Evolutionary conservation across 2,113 vertebrate species (phyloP).

Genomic region (Meleagris gallopavo): DNA sequence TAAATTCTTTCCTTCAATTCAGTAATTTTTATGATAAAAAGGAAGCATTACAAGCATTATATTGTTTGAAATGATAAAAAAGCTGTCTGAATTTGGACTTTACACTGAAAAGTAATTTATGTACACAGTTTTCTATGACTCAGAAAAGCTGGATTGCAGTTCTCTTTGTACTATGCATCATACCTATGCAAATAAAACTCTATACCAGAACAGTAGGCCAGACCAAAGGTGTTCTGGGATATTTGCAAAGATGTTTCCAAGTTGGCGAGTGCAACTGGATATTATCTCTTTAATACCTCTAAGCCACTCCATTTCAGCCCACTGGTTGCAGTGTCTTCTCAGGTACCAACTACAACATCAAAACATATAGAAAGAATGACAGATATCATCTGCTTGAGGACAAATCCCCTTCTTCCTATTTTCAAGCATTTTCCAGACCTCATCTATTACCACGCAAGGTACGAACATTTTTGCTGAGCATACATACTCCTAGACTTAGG

Average conservation of each 20-base stretch:
- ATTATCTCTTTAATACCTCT: background rate
- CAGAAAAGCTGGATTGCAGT: background rate
- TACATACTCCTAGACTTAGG: background rate
- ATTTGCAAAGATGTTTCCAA: background rate
- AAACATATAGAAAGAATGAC: rapidly evolving
- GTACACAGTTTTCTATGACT: background rate
- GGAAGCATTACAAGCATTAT: background rate
- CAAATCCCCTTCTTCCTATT: background rate
- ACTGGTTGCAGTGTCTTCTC: background rate
- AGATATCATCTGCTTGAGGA: background rate
- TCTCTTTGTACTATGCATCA: background rate
- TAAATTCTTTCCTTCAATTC: slow-evolving; percentile 12
- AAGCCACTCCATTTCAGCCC: background rate
- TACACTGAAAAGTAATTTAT: background rate
- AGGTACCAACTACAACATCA: background rate
- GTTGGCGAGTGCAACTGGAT: background rate
- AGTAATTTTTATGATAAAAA: slow-evolving; percentile 47
- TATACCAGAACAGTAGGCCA: slow-evolving; percentile 11
- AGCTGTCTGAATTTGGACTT: background rate
- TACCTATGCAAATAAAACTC: background rate
- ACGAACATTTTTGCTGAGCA: background rate
- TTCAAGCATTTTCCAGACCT: background rate
- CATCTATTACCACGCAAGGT: background rate
- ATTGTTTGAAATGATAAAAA: slow-evolving; percentile 34
- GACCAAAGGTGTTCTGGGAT: background rate